These are phyloP conservation scores for Enteromius anoplus DNA, from an alignment of 2,797 vertebrate species.

Conservation along the genomic window DNA sequence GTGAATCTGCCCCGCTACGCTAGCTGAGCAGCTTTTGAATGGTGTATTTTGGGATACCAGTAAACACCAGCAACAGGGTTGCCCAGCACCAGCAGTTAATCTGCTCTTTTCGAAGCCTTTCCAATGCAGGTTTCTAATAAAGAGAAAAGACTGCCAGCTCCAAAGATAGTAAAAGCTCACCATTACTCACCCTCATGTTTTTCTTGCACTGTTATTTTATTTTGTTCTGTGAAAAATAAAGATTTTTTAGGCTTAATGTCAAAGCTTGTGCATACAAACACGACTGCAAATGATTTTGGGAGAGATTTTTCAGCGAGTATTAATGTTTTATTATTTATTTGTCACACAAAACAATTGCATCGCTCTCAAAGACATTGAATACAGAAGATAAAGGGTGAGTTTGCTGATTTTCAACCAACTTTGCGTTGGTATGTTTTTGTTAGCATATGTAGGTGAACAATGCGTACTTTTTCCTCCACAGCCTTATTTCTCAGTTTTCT, in stretches of 20 bases:
- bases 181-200: neutral
- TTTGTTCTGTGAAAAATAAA: neutral
- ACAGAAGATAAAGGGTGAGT: neutral
- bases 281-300: neutral
- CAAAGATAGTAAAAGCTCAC: conserved; percentile 20
- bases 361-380: neutral
- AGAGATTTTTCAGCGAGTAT: neutral
- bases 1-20: conserved; percentile 53
- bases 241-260: neutral
- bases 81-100: conserved; percentile 48
- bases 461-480: neutral
- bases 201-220: neutral
- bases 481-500: neutral
- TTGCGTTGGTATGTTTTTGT: neutral
- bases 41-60: conserved; percentile 50
- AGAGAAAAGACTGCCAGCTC: conserved; percentile 11
- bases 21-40: conserved; percentile 54
- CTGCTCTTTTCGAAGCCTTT: conserved; percentile 45
- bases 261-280: neutral
- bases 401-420: neutral
- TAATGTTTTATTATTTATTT: neutral
- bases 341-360: neutral
- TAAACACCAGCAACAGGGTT: conserved; percentile 39
- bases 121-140: conserved; percentile 3
- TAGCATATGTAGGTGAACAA: neutral